Evolutionary conservation across 2,888 invertebrate genomes (phyloP).

Genomic region (Ormyrus rosae): DNA sequence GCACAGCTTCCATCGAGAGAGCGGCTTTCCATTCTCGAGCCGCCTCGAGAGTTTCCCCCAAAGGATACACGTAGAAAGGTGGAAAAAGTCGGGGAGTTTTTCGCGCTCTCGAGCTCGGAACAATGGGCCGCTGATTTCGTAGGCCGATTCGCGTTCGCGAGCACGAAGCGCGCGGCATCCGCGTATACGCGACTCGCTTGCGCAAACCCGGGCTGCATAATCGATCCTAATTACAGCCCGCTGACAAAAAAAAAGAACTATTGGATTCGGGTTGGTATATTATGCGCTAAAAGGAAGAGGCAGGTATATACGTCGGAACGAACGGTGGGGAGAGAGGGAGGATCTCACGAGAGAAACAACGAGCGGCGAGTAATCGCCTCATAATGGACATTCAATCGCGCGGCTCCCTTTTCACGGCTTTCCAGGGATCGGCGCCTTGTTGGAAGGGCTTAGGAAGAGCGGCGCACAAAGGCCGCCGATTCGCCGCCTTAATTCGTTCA

Average conservation of each 20-base stretch:
- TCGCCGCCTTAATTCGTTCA: slow-evolving; percentile 39
- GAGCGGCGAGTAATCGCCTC: neutral
- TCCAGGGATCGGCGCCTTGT: neutral
- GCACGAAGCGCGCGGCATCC: neutral
- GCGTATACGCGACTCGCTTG: slow-evolving; percentile 22
- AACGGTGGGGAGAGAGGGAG: too few species aligned
- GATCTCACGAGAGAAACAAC: too few species aligned
- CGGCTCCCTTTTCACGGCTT: neutral
- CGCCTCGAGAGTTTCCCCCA: too few species aligned
- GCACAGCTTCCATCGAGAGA: too few species aligned
- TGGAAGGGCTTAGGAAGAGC: slow-evolving; percentile 33
- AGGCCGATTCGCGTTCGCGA: neutral
- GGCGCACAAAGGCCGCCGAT: neutral
- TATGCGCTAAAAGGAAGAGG: too few species aligned
- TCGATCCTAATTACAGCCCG: slow-evolving; percentile 18
- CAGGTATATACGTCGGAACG: too few species aligned
- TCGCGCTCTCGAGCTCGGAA: neutral
- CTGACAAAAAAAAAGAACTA: neutral
- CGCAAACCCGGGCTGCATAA: slow-evolving; percentile 11
- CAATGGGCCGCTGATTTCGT: slow-evolving; percentile 33
- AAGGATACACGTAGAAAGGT: too few species aligned
- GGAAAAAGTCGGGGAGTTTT: neutral
- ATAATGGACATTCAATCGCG: slow-evolving; percentile 24
- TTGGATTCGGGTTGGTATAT: slow-evolving; percentile 3
- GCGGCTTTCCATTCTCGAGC: slow-evolving; percentile 1